Conservation (phyloP, 2,113 vertebrate genomes). For the Corythaeola cristata region DNA sequence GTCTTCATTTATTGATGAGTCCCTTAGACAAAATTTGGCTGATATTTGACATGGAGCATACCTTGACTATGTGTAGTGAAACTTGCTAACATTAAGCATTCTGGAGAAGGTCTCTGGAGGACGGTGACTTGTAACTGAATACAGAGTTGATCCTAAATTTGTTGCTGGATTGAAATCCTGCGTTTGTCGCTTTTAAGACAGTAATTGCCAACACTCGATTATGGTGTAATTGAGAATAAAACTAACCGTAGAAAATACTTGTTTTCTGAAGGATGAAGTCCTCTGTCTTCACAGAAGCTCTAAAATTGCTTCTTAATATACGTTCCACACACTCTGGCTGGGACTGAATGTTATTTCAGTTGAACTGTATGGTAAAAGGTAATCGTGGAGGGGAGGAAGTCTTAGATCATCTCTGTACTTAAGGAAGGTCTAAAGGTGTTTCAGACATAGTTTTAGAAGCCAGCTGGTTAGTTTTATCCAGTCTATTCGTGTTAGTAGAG, state of each 20-base stretch:
- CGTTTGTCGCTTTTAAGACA: background rate
- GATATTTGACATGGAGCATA: background rate
- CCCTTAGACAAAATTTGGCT: background rate
- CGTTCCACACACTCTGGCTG: background rate
- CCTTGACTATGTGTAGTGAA: background rate
- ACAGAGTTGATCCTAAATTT: background rate
- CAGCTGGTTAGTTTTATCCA: background rate
- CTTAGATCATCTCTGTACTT: background rate
- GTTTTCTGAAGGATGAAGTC: constrained; percentile 12
- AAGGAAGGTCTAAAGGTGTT: background rate
- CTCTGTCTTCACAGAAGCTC: background rate
- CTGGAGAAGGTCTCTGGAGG: background rate
- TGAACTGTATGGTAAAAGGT: background rate
- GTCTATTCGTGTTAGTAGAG: background rate
- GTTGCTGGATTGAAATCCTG: background rate
- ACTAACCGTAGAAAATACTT: background rate
- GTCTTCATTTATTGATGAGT: background rate
- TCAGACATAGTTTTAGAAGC: background rate
- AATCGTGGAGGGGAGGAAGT: background rate
- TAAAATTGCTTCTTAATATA: background rate
- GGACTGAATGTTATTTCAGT: background rate
- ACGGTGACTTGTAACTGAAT: background rate
- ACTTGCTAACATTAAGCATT: background rate
- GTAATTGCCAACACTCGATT: background rate
- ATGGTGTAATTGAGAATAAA: constrained; percentile 35